phyloP scores from a whole-genome alignment of 2,888 invertebrate species.

The Cryptus armator region DNA sequence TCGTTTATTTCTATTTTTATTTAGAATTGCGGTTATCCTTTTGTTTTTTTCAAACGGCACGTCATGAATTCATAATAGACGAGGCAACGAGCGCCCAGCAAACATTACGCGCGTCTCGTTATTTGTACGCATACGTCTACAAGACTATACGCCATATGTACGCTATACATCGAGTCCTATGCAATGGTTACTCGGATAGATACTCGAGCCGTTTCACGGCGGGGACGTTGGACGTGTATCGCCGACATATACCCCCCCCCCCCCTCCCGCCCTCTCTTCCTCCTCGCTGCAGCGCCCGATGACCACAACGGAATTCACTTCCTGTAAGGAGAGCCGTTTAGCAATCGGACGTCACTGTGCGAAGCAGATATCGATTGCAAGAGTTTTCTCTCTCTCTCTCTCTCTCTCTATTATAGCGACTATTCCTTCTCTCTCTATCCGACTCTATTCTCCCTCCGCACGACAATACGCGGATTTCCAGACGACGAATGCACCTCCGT shows the following conservation, averaged over 20 bases:
- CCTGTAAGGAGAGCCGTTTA: constrained; percentile 61
- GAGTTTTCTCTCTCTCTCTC: constrained; percentile 69
- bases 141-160: constrained; percentile 17
- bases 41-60: neutral
- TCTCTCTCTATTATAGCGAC: constrained; percentile 55
- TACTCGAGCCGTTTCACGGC: constrained; percentile 35
- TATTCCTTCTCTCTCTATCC: constrained; percentile 53
- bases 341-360: constrained; percentile 50
- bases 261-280: neutral
- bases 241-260: neutral
- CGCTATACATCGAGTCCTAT: constrained; percentile 17
- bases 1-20: neutral
- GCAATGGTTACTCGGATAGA: constrained; percentile 27
- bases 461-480: constrained; percentile 67
- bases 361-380: constrained; percentile 67
- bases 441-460: constrained; percentile 59
- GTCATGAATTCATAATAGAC: constrained; percentile 33
- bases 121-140: constrained; percentile 18
- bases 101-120: constrained; percentile 44
- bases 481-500: constrained; percentile 60
- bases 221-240: constrained; percentile 47
- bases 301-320: constrained; percentile 64
- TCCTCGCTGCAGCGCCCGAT: constrained; percentile 17
- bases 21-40: neutral
- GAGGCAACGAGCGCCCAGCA: constrained; percentile 25